Evolutionary conservation across 53 echinoderm and acorn worm species (phyloP), one percentile per base, ranked within the genome.

Genomic region (Crossaster papposus): DNA sequence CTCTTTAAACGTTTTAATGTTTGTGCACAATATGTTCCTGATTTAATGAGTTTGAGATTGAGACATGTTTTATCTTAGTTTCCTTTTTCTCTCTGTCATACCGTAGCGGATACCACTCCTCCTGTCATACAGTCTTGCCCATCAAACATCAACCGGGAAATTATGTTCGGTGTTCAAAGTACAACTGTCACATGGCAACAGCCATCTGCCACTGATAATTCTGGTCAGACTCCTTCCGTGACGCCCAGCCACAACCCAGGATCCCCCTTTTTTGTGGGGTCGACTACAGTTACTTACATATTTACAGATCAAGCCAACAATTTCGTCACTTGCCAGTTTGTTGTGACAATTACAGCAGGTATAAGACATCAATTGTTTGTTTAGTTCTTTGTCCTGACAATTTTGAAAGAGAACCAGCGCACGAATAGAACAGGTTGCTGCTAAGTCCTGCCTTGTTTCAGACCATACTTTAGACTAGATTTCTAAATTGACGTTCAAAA

Each of bases 201-300:
- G 9, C 79, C 79, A 29, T 31, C 24, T 22, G 68, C 80, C 9
- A 79, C 35, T 32, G 89, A 65, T 23, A 89, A 82, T 33, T 82
- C 82, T 4, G 82, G 82, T 10, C 33, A 15, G 65, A 26, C 44
- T 2, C 89, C 64, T 11, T 10, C 79, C 18, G 36, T 63, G 31
- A 15, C 35, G 37, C 70, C 38, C 80, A 44, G 30, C 13, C 68
- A 29, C 17, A 37, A 1, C 30, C 30, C 89, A n/a, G 36, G 88
- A n/a, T 30, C 44, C 18, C 44, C n/a, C 36, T 89, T 58, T 18
- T 8, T 2, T 22, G 79, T 64, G 6, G 79, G 89, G 2, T 64
- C 89, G 7, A 32, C 58, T 20, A 64, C 30, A 5, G 50, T 89
- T n/a, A 89, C 79, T 11, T 79, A 79, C 52, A 36, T 14, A 44